Evolutionary conservation across 2,797 vertebrate species (phyloP), one percentile per base, ranked within the genome.

Genomic region (Pipistrellus nathusii): DNA sequence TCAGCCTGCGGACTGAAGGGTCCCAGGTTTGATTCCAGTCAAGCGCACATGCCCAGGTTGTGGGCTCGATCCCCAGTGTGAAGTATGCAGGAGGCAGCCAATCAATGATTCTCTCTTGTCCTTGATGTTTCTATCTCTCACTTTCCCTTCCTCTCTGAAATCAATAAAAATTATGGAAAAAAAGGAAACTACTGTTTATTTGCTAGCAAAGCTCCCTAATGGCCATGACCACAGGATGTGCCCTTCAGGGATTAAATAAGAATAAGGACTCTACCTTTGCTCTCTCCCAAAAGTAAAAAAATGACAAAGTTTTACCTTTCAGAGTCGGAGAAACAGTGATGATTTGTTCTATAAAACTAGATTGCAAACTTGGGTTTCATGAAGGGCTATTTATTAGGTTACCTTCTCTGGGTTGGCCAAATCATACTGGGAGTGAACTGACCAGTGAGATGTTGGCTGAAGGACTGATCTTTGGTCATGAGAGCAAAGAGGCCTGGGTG

Each of bases 401-500:
- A 27, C 78, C 25, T 92, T 97, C 91, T 93, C 59, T 55, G 73
- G 71, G 66, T 8, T 53, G 27, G 18, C 51, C n/a, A 55, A n/a
- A 35, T 23, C 51, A 17, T 35, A 55, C 13, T n/a, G 11, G 44
- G 38, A 64, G 53, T 69, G 69, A 94, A 81, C 62, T 81, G 94
- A 57, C 85, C 4, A 93, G 44, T 72, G 55, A 87, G 35, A 85
- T 92, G 3, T 69, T 94, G 66, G 75, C 55, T 71, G 96, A 78
- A 89, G 59, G 77, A 95, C 91, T 68, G n/a, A 57, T 88, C 85
- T 91, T 94, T 93, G 73, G 53, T 85, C 71, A n/a, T 77, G 94
- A 96, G 85, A 95, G 86, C 86, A 86, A 32, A 97, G 91, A 97
- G 88, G 44, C 64, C 93, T 76, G 64, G 44, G 93, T 96, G 85